phyloP scores from a whole-genome alignment of 2,113 vertebrate species.

The Callorhinus ursinus region DNA sequence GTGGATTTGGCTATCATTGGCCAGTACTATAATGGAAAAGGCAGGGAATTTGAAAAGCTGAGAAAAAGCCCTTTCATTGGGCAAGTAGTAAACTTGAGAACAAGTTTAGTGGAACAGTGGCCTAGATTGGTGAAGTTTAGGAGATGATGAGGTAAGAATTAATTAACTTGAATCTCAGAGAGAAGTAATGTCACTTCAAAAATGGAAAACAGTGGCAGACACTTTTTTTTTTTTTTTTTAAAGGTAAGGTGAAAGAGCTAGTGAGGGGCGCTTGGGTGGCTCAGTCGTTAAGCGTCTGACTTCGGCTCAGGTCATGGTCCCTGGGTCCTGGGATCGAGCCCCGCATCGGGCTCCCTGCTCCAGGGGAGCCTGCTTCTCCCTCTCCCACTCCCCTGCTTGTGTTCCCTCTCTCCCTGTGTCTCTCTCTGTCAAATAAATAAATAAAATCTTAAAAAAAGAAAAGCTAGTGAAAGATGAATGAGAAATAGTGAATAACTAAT shows the following conservation, averaged over 20 bases:
- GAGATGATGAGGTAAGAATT: conserved; percentile 16
- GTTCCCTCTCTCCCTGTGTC: too few species aligned
- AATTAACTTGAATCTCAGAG: conserved; percentile 19
- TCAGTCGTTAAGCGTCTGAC: too few species aligned
- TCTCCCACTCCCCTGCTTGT: too few species aligned
- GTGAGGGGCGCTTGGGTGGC: background rate
- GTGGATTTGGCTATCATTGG: background rate
- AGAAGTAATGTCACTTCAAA: background rate
- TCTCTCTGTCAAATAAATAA: too few species aligned
- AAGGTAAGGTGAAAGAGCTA: background rate
- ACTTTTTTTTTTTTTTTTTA: background rate
- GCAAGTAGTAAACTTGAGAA: background rate
- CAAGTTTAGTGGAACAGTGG: background rate
- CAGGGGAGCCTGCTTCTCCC: too few species aligned
- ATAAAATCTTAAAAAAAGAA: background rate
- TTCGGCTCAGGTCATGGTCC: too few species aligned
- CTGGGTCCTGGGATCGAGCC: too few species aligned
- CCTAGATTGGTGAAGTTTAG: background rate
- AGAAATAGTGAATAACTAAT: conserved; percentile 19
- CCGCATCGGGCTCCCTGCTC: too few species aligned
- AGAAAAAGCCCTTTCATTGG: background rate
- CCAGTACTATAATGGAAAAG: background rate
- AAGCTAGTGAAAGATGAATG: background rate
- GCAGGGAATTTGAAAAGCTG: background rate
- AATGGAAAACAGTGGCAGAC: background rate